These are phyloP conservation scores for Watsonalla binaria DNA, from an alignment of 2,888 invertebrate genomes.

Conservation along the genomic window DNA sequence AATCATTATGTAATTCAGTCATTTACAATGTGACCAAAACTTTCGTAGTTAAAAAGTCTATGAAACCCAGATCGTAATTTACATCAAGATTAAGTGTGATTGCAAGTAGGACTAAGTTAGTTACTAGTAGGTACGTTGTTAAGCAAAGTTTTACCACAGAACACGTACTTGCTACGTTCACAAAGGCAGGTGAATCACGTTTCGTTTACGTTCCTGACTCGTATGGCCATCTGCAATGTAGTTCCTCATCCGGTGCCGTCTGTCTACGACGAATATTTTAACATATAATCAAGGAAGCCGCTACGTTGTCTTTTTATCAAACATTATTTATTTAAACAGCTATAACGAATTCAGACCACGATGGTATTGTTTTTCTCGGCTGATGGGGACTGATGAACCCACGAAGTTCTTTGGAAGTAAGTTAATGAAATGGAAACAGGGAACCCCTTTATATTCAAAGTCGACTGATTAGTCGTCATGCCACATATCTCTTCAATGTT, in stretches of 20 bases:
- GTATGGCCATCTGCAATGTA: slow-evolving; percentile 10
- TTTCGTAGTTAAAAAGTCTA: no score
- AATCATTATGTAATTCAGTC: no score
- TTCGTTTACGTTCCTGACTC: slow-evolving; percentile 18
- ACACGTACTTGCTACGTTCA: not conserved
- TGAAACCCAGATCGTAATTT: no score
- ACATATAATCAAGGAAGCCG: slow-evolving; percentile 22
- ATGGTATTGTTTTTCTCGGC: not conserved
- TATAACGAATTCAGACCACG: not conserved
- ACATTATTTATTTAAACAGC: not conserved
- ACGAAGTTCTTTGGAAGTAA: not conserved
- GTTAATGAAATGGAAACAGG: not conserved
- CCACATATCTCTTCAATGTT: not conserved
- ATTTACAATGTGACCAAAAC: no score
- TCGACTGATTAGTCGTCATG: not conserved
- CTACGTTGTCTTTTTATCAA: slow-evolving; percentile 5
- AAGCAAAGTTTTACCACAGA: not conserved
- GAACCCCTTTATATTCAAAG: not conserved
- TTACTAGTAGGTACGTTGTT: not conserved
- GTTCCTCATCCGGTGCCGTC: slow-evolving; percentile 16
- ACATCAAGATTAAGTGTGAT: not conserved
- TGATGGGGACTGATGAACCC: not conserved
- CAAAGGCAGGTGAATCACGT: slow-evolving; percentile 3
- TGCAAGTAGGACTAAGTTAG: not conserved
- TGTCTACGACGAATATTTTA: slow-evolving; percentile 23